Evolutionary conservation across 2,113 vertebrate genomes (phyloP), one percentile per base, ranked within the genome.

Genomic region (Atractosteus spatula): DNA sequence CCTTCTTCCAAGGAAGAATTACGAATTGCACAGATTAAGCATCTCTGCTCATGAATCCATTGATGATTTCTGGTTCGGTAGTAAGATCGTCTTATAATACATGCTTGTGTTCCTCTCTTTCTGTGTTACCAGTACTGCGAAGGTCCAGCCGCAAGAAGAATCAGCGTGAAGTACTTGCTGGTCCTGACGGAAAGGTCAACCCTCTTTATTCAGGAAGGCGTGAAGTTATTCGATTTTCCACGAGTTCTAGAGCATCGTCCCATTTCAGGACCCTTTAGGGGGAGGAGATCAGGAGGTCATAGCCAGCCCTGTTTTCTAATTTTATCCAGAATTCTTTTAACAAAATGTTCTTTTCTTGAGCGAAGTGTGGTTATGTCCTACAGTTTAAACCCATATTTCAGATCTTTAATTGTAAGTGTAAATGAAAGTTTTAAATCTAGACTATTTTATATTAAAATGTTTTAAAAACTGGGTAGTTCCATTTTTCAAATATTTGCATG

Each of bases 71-170:
- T 29, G 29, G 29, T 29, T 29, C 1, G 29, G 29, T 1, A 29
- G 29, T 29, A 29, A 29, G 29, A 29, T 29, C 0, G 2, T 29
- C 29, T 29, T 29, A 29, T 29, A 29, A 29, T 29, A 29, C 29
- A 29, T 62, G 59, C 6, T 29, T 62, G 59, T 5, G 5, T 62
- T 62, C 59, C 3, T 55, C 41, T 72, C 54, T 69, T 45, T 62
- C 65, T 57, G 81, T 42, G 76, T 0, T 29, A n/a, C 1, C 14
- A 90, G 89, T 80, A 77, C 67, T 45, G 71, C 71, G 3, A 84
- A 85, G 65, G 55, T 69, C 57, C 10, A 5, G 10, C 47, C 47
- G 10, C 81, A 74, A 45, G 86, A 89, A 2, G 87, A 86, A 66
- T 83, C 77, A 1, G 68, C 68, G 70, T 76, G 41, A 72, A 54